Percentiles rank a stretch among this genome's conserved stretches.
These are phyloP conservation scores for Parnassius orleans DNA, from an alignment of 2,888 invertebrate species.

Conservation along the genomic window DNA sequence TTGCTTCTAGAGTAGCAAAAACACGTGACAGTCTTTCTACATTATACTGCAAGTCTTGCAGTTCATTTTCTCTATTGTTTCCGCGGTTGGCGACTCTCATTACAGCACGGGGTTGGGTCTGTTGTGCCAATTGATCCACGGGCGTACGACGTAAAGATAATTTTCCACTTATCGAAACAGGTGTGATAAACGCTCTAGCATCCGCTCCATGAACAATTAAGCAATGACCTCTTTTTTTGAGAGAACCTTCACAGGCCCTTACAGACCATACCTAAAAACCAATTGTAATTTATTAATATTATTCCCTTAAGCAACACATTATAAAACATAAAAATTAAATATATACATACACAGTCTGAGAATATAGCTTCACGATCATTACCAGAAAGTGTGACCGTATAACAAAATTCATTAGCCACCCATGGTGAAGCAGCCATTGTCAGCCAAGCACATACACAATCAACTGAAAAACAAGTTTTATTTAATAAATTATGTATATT, in stretches of 20 bases:
- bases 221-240: slow-evolving; percentile 67
- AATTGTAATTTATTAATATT: slow-evolving; percentile 7
- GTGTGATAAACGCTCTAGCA: slow-evolving; percentile 56
- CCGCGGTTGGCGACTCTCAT: slow-evolving; percentile 67
- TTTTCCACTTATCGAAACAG: slow-evolving; percentile 55
- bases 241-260: slow-evolving; percentile 68
- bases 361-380: slow-evolving; percentile 75
- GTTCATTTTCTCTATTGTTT: slow-evolving; percentile 52
- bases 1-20: slow-evolving; percentile 61
- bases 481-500: neutral
- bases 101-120: slow-evolving; percentile 64
- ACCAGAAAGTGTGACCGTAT: slow-evolving; percentile 70
- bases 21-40: slow-evolving; percentile 60
- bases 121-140: slow-evolving; percentile 48
- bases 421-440: slow-evolving; percentile 69
- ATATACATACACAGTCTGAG: slow-evolving; percentile 64
- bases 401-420: slow-evolving; percentile 65
- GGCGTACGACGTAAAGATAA: slow-evolving; percentile 61
- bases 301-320: neutral
- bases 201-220: slow-evolving; percentile 56
- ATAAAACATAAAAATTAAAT: neutral
- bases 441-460: slow-evolving; percentile 61
- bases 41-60: slow-evolving; percentile 62
- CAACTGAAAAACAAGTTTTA: slow-evolving; percentile 44
- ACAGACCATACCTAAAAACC: slow-evolving; percentile 66